Conservation (phyloP, 2,888 invertebrate genomes). For the Oxycera nigricornis region DNA sequence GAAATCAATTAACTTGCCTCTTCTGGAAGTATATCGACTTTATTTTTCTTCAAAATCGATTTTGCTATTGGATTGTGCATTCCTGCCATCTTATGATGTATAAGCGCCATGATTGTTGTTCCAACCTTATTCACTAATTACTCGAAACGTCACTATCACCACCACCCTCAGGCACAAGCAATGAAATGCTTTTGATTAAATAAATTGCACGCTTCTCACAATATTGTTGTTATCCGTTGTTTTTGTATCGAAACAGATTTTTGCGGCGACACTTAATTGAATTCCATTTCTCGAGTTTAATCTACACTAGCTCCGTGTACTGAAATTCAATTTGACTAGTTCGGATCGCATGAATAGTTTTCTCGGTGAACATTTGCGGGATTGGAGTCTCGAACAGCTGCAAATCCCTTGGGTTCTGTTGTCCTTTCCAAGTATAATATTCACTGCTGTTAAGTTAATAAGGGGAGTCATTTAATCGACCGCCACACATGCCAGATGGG, state of each 20-base stretch:
- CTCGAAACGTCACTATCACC: too few relatives aligned
- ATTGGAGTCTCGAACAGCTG: background rate
- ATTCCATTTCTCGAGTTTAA: background rate
- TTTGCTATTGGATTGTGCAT: background rate
- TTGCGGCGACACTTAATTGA: conserved; percentile 24
- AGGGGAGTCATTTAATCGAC: conserved; percentile 17
- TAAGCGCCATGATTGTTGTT: conserved; percentile 42
- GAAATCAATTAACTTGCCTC: conserved; percentile 1
- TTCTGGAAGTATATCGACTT: background rate
- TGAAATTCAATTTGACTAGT: conserved; percentile 17
- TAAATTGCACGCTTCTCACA: background rate
- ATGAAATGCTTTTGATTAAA: background rate
- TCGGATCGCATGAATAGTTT: background rate
- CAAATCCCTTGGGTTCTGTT: background rate
- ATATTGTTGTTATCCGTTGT: background rate
- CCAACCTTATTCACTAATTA: conserved; percentile 15
- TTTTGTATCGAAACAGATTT: background rate
- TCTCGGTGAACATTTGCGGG: background rate
- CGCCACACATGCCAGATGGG: conserved; percentile 20
- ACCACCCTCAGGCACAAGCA: too few relatives aligned
- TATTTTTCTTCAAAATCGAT: conserved; percentile 1
- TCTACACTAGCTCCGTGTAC: background rate
- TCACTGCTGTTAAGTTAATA: conserved; percentile 27
- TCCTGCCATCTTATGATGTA: conserved; percentile 42
- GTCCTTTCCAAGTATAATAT: conserved; percentile 19